A percentile compares a stretch with the other conserved stretches of the same genome.
phyloP scores from a whole-genome alignment of 2,888 invertebrate genomes.

The Opisthograptis luteolata region DNA sequence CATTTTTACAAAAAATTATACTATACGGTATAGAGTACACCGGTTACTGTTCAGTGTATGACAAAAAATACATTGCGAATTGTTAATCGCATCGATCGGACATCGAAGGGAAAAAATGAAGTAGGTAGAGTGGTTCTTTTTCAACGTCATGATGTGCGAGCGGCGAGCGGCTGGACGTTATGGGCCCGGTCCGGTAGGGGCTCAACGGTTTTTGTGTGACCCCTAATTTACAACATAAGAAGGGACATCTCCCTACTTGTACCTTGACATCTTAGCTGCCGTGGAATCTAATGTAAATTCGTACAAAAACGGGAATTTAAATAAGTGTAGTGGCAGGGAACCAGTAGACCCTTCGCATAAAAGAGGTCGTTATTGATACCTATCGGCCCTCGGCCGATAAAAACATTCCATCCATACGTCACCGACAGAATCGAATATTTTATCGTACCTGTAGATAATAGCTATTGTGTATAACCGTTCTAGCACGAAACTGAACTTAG shows the following conservation, averaged over 20 bases:
- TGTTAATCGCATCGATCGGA: conserved; percentile 69
- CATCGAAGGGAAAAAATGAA: conserved; percentile 59
- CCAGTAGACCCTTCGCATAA: conserved; percentile 70
- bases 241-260: conserved; percentile 71
- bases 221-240: conserved; percentile 81
- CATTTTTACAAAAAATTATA: conserved; percentile 71
- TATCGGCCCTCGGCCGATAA: conserved; percentile 64
- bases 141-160: conserved; percentile 61
- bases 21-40: conserved; percentile 72
- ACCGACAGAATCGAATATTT: conserved; percentile 21
- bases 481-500: not conserved
- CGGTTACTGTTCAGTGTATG: conserved; percentile 65
- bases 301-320: conserved; percentile 82
- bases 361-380: conserved; percentile 72
- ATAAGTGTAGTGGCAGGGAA: conserved; percentile 74
- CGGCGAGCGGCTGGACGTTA: conserved; percentile 77
- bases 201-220: conserved; percentile 84
- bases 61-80: conserved; percentile 65
- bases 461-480: conserved; percentile 4
- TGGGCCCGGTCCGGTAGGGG: conserved; percentile 66
- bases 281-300: conserved; percentile 81
- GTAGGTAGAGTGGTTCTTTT: conserved; percentile 69
- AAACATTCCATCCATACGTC: conserved; percentile 52
- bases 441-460: not conserved
- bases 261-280: conserved; percentile 73